Percentiles rank a stretch among this genome's conserved stretches.
phyloP scores from a whole-genome alignment of 2,113 vertebrate species.

The Rana temporaria region DNA sequence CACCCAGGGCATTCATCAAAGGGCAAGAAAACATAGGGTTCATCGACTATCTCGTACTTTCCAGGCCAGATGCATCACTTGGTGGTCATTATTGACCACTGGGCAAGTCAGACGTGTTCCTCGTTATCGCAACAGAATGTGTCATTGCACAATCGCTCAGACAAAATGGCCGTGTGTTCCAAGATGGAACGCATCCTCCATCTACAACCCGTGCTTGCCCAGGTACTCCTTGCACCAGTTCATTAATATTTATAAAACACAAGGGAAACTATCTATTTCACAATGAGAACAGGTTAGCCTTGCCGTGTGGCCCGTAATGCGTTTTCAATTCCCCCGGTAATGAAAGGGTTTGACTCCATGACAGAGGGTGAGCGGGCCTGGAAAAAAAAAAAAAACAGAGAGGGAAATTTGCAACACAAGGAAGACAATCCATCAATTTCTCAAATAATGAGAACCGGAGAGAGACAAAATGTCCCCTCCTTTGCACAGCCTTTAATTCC shows the following conservation, averaged over 20 bases:
- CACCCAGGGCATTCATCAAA: no score
- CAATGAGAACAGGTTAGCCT: neutral
- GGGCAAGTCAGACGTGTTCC: neutral
- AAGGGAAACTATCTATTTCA: neutral
- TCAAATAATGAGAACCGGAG: constrained; percentile 35
- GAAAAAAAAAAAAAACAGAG: constrained; percentile 1
- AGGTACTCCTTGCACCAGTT: neutral
- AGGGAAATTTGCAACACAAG: constrained; percentile 55
- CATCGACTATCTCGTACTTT: neutral
- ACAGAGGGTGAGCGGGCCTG: constrained; percentile 36
- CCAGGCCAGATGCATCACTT: neutral
- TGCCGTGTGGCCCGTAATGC: neutral
- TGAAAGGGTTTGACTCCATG: constrained; percentile 9
- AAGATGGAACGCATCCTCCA: neutral
- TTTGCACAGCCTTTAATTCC: constrained; percentile 13
- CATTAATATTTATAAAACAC: constrained; percentile 1
- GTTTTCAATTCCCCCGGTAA: neutral
- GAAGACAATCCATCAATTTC: constrained; percentile 56
- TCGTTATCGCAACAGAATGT: neutral
- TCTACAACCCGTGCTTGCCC: neutral
- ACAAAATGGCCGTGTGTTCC: constrained; percentile 9
- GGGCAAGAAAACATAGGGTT: neutral
- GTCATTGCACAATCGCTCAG: neutral
- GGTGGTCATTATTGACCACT: neutral
- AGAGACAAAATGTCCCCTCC: constrained; percentile 16